These are phyloP conservation scores for Chrysotoxum bicinctum DNA, from an alignment of 2,888 invertebrate species.

Conservation along the genomic window DNA sequence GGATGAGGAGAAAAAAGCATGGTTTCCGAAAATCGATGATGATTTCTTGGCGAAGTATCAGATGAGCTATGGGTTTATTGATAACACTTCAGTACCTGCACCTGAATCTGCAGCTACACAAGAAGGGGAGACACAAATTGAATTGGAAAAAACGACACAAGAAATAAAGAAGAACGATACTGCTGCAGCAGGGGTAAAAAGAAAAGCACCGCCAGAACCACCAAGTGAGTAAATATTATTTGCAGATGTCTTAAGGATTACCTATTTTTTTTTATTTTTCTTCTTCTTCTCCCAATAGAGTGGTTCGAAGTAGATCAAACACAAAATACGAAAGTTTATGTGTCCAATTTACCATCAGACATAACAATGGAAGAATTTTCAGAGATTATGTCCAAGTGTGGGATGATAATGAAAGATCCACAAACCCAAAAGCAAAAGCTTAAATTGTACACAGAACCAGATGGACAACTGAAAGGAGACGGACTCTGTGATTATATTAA, in stretches of 20 bases:
- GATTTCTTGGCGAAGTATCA: slow-evolving; percentile 98
- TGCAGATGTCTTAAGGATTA: slow-evolving; percentile 17
- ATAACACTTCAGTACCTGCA: slow-evolving; percentile 82
- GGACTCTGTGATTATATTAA: slow-evolving; percentile 97
- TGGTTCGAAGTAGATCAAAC: slow-evolving; percentile 97
- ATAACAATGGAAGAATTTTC: slow-evolving; percentile 94
- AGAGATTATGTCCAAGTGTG: slow-evolving; percentile 97
- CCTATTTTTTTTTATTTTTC: slow-evolving; percentile 29
- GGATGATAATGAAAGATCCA: slow-evolving; percentile 94
- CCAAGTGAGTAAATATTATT: slow-evolving; percentile 77
- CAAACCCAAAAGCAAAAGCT: slow-evolving; percentile 91
- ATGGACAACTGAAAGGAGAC: slow-evolving; percentile 95
- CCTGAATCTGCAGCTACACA: slow-evolving; percentile 67
- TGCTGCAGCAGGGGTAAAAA: slow-evolving; percentile 77
- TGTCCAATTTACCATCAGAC: slow-evolving; percentile 94
- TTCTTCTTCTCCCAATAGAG: slow-evolving; percentile 81
- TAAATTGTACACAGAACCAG: slow-evolving; percentile 93
- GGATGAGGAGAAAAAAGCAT: slow-evolving; percentile 94
- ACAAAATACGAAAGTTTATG: slow-evolving; percentile 97
- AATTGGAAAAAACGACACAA: slow-evolving; percentile 64
- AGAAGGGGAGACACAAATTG: slow-evolving; percentile 75
- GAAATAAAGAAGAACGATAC: slow-evolving; percentile 36
- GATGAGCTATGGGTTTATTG: slow-evolving; percentile 94
- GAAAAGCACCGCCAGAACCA: slow-evolving; percentile 83
- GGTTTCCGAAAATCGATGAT: slow-evolving; percentile 98